These are phyloP conservation scores for Orchesella flavescens DNA, from an alignment of 2,888 invertebrate genomes.

Conservation along the genomic window DNA sequence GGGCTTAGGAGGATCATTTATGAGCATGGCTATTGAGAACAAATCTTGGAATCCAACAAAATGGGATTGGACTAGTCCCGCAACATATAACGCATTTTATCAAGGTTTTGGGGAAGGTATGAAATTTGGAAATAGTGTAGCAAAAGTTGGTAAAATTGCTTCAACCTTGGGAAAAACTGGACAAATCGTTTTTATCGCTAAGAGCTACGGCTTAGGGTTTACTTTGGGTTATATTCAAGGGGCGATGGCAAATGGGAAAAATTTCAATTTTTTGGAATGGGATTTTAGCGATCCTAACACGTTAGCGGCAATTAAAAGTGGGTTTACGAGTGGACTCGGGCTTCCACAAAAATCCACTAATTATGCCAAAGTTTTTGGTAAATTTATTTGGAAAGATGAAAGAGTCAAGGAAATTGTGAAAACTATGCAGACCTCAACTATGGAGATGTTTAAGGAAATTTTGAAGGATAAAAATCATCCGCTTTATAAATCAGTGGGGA, in stretches of 20 bases:
- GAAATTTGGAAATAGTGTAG: not conserved
- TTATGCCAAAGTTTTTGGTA: not conserved
- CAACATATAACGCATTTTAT: conserved; percentile 8
- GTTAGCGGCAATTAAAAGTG: not conserved
- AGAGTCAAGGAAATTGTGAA: not conserved
- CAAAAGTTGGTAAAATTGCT: not conserved
- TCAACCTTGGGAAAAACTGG: not conserved
- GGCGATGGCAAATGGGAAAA: not conserved
- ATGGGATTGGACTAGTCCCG: conserved; percentile 24
- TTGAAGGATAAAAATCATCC: conserved; percentile 6
- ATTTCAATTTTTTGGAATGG: conserved; percentile 42
- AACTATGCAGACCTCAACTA: not conserved
- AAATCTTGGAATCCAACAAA: conserved; percentile 9
- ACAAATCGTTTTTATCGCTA: not conserved
- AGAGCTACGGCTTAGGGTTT: not conserved
- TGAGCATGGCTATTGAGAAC: not conserved
- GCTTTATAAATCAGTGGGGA: not conserved
- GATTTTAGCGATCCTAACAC: conserved; percentile 38
- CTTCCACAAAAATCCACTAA: not conserved
- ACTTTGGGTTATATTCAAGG: not conserved
- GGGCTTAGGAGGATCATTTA: not conserved
- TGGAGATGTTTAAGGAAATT: not conserved
- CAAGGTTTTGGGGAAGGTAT: not conserved
- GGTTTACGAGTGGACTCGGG: not conserved
- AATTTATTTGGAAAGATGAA: not conserved